Base-by-base conservation (phyloP, 2,113 vertebrate species). In the Dipodomys merriami region DNA sequence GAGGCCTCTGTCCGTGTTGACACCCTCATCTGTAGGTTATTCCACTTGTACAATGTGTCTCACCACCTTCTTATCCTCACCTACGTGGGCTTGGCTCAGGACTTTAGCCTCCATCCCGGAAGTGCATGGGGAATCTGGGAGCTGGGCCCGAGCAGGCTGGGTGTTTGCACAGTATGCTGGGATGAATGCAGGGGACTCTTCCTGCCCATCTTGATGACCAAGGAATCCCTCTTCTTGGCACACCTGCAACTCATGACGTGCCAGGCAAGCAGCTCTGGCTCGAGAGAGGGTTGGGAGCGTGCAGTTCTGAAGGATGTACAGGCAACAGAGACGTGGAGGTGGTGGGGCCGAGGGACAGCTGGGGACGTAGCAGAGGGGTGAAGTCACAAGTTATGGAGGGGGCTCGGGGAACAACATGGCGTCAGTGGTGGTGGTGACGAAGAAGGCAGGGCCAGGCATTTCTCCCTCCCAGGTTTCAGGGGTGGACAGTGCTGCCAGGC, bases 151-250 rank as follows among this genome's bases (percentile, higher is more conserved):
- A 35, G 53, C 11, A 4, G 53, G 15, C 12, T 57, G 53, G 7
- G 2, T 6, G 22, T n/a, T 19, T 77, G 49, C 22, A n/a, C 13
- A 20, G 22, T 30, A 33, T 4, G 8, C 33, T 29, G 49, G 33
- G 33, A 23, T 69, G 67, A 83, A 7, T 0, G 0, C 19, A 6
- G 2, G 2, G 18, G 4, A 5, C 23, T n/a, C 30, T 25, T 65
- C 33, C 39, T 22, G 53, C 53, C 33, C 30, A 4, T 7, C 15
- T 2, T 8, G 7, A 67, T 35, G 33, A 12, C 67, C 5, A 18
- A 74, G 13, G 46, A 33, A 27, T 29, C 79, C 46, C 16, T 5
- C 25, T 1, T 16, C 49, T 69, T 8, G 46, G 29, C n/a, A 65
- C 33, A 20, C 44, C 6, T 57, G 7, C 20, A 27, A 44, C 53